Conservation (phyloP, 2,888 invertebrate genomes). For the Lochmaea capreae region DNA sequence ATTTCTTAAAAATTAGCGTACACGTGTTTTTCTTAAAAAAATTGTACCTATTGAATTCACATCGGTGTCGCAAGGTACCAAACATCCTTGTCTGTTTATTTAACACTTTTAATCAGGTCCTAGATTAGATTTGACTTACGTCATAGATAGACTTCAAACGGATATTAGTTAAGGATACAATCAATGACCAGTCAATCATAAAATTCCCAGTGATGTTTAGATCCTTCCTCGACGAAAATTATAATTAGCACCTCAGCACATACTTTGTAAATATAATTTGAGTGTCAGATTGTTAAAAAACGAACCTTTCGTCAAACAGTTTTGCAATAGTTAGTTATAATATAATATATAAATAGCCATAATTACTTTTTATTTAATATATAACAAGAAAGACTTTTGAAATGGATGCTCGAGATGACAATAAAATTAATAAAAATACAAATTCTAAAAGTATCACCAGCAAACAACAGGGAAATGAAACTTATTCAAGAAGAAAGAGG, state of each 20-base stretch:
- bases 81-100: neutral
- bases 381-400: neutral
- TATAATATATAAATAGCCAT: too few relatives aligned
- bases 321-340: neutral
- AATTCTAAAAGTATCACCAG: neutral
- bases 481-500: constrained; percentile 21
- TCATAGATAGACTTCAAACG: neutral
- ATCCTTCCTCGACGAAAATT: neutral
- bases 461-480: neutral
- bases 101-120: neutral
- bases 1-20: too few relatives aligned
- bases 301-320: neutral
- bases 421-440: constrained; percentile 8
- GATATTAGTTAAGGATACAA: neutral
- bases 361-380: neutral
- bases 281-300: neutral
- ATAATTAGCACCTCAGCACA: neutral
- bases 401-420: constrained; percentile 13
- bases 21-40: too few relatives aligned
- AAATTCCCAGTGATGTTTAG: constrained; percentile 1
- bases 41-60: neutral
- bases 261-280: neutral
- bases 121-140: constrained; percentile 3
- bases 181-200: neutral
- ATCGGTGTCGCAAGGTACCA: neutral